Base-by-base conservation (phyloP, 1,140 invertebrate genomes). In the Lepidurus couesii region DNA sequence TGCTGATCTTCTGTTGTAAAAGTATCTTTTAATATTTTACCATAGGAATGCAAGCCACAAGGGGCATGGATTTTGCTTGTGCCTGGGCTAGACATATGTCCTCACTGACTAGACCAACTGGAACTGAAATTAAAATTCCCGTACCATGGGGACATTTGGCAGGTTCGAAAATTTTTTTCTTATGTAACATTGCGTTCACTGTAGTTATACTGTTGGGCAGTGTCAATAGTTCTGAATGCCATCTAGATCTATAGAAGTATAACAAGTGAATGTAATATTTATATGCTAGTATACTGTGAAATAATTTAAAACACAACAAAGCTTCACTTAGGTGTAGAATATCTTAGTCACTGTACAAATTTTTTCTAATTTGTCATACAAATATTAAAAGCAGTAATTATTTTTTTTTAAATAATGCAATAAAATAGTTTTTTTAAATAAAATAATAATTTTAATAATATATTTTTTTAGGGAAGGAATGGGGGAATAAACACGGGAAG, bases 401-500 rank as follows among this genome's bases (percentile, higher is more conserved):
- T n/a, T 24, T 53, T 21, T 34, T 42, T 16, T 1, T 16, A 74
- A 74, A 34, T 24, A 24, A 5, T n/a, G 21, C 53, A 24, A n/a
- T n/a, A 16, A 65, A 73, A n/a, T 16, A 75, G 9, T 34, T 26
- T 73, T 42, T 9, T 74, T 1, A 53, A 21, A n/a, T 8, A 16
- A 2, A 34, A 34, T 34, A 74, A 53, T 42, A 75, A 0, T 16
- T 75, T 75, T 21, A 75, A 16, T 42, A 75, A 75, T n/a, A 21
- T 75, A n/a, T 3, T 75, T 73, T 21, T 75, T 26, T 75, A 84
- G 86, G 83, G 10, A 92, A 92, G 85, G 86, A 89, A 84, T 93
- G 91, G 89, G 90, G 90, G 11, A 87, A 87, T 5, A 86, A 86
- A 74, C 84, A 89, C 79, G 85, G 87, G 9, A 84, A 88, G 73